These are phyloP conservation scores for Spodoptera litura DNA, from an alignment of 1,140 invertebrate genomes.

Conservation along the genomic window DNA sequence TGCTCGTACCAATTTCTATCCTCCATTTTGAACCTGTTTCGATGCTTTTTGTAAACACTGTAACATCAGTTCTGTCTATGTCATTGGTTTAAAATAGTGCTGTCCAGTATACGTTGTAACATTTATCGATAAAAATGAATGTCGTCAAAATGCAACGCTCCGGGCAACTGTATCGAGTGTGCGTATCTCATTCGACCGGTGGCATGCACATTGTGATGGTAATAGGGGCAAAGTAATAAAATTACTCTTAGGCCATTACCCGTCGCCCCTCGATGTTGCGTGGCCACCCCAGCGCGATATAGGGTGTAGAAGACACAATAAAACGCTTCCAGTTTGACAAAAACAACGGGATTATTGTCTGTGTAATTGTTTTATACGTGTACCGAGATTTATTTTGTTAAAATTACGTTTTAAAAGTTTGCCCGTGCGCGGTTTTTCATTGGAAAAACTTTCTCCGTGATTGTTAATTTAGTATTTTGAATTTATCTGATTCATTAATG, in stretches of 20 bases:
- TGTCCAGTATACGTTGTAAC: conserved; percentile 12
- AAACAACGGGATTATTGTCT: conserved; percentile 68
- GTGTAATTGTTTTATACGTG: conserved; percentile 71
- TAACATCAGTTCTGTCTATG: background rate
- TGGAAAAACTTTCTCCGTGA: conserved; percentile 15
- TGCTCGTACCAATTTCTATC: conserved; percentile 3
- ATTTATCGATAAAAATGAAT: conserved; percentile 65
- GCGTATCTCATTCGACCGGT: conserved; percentile 75
- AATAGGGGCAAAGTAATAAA: conserved; percentile 86
- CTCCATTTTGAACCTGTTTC: conserved; percentile 1
- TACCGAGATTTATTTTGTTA: conserved; percentile 56
- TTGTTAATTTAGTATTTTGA: background rate
- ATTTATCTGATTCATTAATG: background rate
- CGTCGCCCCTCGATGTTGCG: conserved; percentile 68
- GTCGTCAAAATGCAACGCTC: conserved; percentile 62
- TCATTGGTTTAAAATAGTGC: conserved; percentile 37
- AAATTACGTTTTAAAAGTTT: conserved; percentile 46
- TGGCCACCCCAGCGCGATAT: conserved; percentile 62
- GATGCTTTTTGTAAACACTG: conserved; percentile 12
- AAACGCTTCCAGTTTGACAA: conserved; percentile 69
- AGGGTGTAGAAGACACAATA: conserved; percentile 76
- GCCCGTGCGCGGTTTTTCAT: conserved; percentile 24
- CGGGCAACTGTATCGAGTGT: conserved; percentile 64
- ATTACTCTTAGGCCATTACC: conserved; percentile 85
- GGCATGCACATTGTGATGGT: conserved; percentile 82